phyloP scores from a whole-genome alignment of 2,888 invertebrate genomes.

The Lucinisca nassula region DNA sequence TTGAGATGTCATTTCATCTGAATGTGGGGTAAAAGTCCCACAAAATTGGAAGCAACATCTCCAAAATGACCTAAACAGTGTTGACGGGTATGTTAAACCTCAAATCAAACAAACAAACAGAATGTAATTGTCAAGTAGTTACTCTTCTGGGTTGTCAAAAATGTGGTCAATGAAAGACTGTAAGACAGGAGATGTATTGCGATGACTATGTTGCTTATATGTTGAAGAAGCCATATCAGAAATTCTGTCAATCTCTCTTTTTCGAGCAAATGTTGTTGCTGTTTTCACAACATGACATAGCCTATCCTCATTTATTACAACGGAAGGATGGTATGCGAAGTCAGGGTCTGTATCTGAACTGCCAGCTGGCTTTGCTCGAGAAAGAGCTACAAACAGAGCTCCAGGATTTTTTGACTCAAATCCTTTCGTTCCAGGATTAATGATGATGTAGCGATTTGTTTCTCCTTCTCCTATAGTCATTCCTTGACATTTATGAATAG shows the following conservation, averaged over 20 bases:
- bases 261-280: conserved; percentile 34
- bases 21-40: no score
- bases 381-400: conserved; percentile 67
- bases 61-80: no score
- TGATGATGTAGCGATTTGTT: no score
- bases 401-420: conserved; percentile 66
- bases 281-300: conserved; percentile 54
- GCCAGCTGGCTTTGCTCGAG: conserved; percentile 60
- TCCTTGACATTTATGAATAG: conserved; percentile 61
- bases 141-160: not conserved
- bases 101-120: no score
- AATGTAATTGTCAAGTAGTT: no score
- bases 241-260: conserved; percentile 9
- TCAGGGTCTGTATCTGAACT: conserved; percentile 29
- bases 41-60: no score
- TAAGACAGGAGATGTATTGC: not conserved
- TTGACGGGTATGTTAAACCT: no score
- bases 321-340: conserved; percentile 61
- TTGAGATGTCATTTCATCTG: no score
- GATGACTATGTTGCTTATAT: not conserved
- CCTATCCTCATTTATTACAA: conserved; percentile 41
- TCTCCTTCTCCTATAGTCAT: conserved; percentile 49
- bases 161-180: not conserved
- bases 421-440: conserved; percentile 34
- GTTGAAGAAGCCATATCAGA: not conserved